Percentiles rank a stretch among this genome's conserved stretches.
These are phyloP conservation scores for Melikaiella ostensackeni DNA, from an alignment of 2,888 invertebrate species.

Conservation along the genomic window DNA sequence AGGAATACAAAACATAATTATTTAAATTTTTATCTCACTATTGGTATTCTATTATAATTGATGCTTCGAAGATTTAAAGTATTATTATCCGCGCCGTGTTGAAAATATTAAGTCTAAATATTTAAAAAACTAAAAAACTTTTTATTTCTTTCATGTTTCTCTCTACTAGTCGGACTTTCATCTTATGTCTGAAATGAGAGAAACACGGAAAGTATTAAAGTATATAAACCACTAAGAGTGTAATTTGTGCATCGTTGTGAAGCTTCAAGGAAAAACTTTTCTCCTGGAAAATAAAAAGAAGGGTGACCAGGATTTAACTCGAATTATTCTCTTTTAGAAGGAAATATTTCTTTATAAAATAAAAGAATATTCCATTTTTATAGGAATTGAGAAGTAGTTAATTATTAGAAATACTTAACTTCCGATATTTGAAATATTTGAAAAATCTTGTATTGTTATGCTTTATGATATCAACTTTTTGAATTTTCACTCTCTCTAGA, in stretches of 20 bases:
- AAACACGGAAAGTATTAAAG: not conserved
- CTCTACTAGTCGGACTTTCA: not conserved
- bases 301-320: not conserved
- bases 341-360: not conserved
- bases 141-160: not conserved
- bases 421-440: not conserved
- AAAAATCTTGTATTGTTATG: not conserved
- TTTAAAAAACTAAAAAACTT: not conserved
- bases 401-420: not conserved
- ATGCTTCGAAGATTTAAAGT: not conserved
- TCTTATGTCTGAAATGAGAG: not conserved
- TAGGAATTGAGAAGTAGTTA: not conserved
- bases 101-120: not conserved
- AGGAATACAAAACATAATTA: not conserved
- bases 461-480: not conserved
- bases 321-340: not conserved
- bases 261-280: not conserved
- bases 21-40: not conserved
- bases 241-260: not conserved
- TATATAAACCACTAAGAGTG: not conserved
- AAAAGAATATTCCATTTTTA: not conserved
- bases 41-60: too few species aligned
- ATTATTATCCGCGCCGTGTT: not conserved
- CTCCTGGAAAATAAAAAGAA: not conserved
- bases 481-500: not conserved